Conservation (phyloP, 1,140 invertebrate species). For the Orchestia grillus region DNA sequence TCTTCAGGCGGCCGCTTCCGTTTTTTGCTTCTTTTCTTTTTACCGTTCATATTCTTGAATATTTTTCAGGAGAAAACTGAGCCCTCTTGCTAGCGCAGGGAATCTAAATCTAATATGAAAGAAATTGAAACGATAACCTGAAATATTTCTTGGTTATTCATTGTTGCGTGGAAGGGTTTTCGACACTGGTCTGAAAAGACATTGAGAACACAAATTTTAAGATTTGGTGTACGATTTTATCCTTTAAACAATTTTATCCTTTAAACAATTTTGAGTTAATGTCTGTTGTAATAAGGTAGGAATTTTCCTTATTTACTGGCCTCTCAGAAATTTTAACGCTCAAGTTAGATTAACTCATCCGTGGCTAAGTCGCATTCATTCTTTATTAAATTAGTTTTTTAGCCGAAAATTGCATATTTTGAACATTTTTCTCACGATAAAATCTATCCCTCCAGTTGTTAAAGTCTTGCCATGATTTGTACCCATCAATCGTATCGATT, state of each 20-base stretch:
- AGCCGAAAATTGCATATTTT: too few species aligned
- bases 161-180: not conserved
- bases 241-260: not conserved
- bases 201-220: not conserved
- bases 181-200: not conserved
- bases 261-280: not conserved
- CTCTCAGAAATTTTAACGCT: not conserved
- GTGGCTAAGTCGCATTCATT: too few species aligned
- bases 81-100: not conserved
- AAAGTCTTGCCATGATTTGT: too few species aligned
- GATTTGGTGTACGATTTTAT: not conserved
- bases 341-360: not conserved
- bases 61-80: not conserved
- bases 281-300: not conserved
- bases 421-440: too few species aligned
- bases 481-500: too few species aligned
- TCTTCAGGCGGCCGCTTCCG: not conserved
- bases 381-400: too few species aligned
- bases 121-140: not conserved
- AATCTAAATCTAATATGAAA: not conserved
- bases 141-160: not conserved
- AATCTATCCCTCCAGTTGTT: too few species aligned
- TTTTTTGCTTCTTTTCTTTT: not conserved
- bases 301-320: not conserved
- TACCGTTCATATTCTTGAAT: not conserved